Percentiles rank a stretch among this genome's conserved stretches.
Conservation (phyloP, 2,888 invertebrate genomes). For the Sicus ferrugineus region DNA sequence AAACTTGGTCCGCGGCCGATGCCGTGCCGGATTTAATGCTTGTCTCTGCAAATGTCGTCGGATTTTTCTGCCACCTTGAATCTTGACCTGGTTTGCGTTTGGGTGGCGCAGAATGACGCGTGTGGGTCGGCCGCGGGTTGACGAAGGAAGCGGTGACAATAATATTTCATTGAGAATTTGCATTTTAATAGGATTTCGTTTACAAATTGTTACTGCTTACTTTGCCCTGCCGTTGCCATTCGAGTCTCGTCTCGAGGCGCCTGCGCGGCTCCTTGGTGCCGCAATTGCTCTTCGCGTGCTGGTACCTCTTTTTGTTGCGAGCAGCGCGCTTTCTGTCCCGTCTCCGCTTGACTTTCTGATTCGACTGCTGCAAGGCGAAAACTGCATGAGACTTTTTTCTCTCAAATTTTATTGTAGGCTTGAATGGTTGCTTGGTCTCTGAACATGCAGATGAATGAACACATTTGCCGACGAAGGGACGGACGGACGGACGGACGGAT, state of each 20-base stretch:
- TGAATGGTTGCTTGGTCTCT: not conserved
- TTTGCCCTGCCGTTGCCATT: constrained; percentile 70
- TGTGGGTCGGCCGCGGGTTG: not conserved
- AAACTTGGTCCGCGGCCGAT: constrained; percentile 74
- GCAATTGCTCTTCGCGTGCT: constrained; percentile 65
- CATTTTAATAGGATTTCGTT: constrained; percentile 46
- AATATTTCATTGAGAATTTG: constrained; percentile 47
- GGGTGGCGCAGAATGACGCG: not conserved
- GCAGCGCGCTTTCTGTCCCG: constrained; percentile 2
- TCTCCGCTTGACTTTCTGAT: constrained; percentile 23
- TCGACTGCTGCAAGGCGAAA: constrained; percentile 29
- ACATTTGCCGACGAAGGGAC: not conserved
- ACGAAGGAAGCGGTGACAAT: constrained; percentile 34
- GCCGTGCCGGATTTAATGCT: constrained; percentile 54
- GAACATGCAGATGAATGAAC: constrained; percentile 5
- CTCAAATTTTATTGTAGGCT: not conserved
- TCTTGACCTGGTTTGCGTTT: constrained; percentile 55
- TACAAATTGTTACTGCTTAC: constrained; percentile 47
- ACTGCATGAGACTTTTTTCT: constrained; percentile 1
- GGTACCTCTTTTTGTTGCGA: constrained; percentile 45
- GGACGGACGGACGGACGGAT: constrained; percentile 38
- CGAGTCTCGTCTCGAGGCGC: constrained; percentile 67
- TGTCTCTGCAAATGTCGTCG: constrained; percentile 51
- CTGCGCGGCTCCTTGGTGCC: constrained; percentile 68
- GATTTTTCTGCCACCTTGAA: constrained; percentile 63